Evolutionary conservation across 1,140 invertebrate genomes (phyloP).

Genomic region (Meloidogyne chitwoodi): DNA sequence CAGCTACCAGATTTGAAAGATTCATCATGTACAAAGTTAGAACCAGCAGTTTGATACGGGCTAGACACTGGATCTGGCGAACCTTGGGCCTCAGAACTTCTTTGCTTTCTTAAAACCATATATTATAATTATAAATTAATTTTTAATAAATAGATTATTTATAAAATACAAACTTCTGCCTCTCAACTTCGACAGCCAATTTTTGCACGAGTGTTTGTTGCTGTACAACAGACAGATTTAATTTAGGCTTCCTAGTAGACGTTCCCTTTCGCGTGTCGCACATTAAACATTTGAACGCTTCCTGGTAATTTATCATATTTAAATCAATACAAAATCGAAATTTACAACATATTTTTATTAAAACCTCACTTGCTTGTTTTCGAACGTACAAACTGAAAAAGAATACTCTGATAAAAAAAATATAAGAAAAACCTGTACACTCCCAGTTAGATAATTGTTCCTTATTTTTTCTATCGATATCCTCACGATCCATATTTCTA

Average conservation of each 20-base stretch:
- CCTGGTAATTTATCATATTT: constrained; percentile 44
- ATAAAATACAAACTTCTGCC: constrained; percentile 3
- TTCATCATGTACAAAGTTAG: not conserved
- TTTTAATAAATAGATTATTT: not conserved
- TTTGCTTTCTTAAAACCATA: not conserved
- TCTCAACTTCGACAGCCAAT: constrained; percentile 39
- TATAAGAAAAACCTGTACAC: constrained; percentile 51
- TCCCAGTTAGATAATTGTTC: constrained; percentile 56
- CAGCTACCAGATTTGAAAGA: not conserved
- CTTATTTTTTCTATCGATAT: constrained; percentile 5
- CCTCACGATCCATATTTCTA: not conserved
- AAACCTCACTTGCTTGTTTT: constrained; percentile 44
- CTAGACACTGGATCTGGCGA: not conserved
- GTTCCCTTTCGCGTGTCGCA: constrained; percentile 62
- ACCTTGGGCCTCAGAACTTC: not conserved
- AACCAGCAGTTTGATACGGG: not conserved
- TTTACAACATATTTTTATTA: too few relatives aligned
- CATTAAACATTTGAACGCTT: constrained; percentile 65
- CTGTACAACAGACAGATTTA: constrained; percentile 47
- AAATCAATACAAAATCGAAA: too few relatives aligned
- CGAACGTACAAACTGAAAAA: constrained; percentile 61
- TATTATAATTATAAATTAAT: too few relatives aligned
- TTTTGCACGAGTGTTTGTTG: constrained; percentile 50
- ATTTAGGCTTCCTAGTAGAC: constrained; percentile 47
- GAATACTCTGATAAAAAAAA: not conserved